Percentiles rank a stretch among this genome's conserved stretches.
Evolutionary conservation across 92 coral and sea anemone genomes (phyloP).

Genomic region (Bergia puertoricense): DNA sequence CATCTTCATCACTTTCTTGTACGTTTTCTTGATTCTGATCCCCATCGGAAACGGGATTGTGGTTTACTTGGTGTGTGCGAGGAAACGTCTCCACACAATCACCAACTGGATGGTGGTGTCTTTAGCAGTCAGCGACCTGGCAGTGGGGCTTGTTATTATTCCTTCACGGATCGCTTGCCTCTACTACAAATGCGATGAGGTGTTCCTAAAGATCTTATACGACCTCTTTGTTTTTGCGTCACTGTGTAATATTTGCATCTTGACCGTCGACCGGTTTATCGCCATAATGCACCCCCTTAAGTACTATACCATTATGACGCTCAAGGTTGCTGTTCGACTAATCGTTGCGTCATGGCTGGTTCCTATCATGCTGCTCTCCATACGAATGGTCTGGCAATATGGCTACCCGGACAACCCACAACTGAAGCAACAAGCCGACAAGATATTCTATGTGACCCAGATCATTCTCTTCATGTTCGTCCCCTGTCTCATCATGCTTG

Average conservation of each 20-base stretch:
- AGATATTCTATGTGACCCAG: conserved; percentile 79
- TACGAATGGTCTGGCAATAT: conserved; percentile 73
- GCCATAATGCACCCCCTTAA: conserved; percentile 56
- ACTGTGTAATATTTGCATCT: conserved; percentile 74
- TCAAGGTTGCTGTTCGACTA: conserved; percentile 49
- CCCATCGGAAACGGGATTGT: conserved; percentile 73
- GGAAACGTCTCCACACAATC: conserved; percentile 71
- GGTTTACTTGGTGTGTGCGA: conserved; percentile 62
- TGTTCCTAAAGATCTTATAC: conserved; percentile 66
- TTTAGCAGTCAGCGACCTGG: conserved; percentile 74
- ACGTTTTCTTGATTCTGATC: conserved; percentile 55
- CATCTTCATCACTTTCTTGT: conserved; percentile 55
- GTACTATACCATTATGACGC: conserved; percentile 51
- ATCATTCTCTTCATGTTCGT: conserved; percentile 74
- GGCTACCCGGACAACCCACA: conserved; percentile 55
- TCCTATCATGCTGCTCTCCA: conserved; percentile 63
- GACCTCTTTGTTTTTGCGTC: conserved; percentile 82
- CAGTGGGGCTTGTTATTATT: conserved; percentile 70
- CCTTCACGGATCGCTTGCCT: conserved; percentile 80
- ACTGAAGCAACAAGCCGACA: conserved; percentile 60
- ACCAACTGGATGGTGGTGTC: conserved; percentile 80
- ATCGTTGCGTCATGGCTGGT: conserved; percentile 68
- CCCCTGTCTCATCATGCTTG: conserved; percentile 74
- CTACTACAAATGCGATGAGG: conserved; percentile 64
- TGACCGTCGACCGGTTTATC: conserved; percentile 65